Evolutionary conservation across 2,888 invertebrate species (phyloP).

Genomic region (Eupithecia abbreviata): DNA sequence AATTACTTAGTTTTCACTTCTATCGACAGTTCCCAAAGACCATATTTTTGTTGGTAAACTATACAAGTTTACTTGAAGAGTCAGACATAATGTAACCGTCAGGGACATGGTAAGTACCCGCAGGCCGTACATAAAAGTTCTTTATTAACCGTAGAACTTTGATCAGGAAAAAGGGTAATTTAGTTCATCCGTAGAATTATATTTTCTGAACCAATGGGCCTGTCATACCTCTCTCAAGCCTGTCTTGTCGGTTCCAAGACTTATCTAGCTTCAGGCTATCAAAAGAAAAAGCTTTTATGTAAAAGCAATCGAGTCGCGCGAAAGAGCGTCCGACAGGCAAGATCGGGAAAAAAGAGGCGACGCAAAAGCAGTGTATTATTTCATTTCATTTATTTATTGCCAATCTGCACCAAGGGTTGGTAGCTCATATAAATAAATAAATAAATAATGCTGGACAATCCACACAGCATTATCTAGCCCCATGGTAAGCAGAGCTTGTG

Average conservation of each 20-base stretch:
- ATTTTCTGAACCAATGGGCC: slow-evolving; percentile 21
- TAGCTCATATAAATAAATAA: too few relatives aligned
- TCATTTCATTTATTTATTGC: too few relatives aligned
- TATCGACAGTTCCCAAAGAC: too few relatives aligned
- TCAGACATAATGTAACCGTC: not conserved
- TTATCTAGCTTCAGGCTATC: not conserved
- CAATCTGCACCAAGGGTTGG: too few relatives aligned
- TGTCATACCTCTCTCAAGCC: not conserved
- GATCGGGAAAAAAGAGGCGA: not conserved
- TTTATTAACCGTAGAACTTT: not conserved
- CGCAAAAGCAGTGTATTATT: not conserved
- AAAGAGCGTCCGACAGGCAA: not conserved
- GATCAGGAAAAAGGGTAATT: not conserved
- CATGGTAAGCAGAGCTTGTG: too few relatives aligned
- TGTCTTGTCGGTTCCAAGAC: slow-evolving; percentile 1
- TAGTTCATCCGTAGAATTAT: not conserved
- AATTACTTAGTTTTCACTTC: too few relatives aligned
- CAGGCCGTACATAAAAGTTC: too few relatives aligned
- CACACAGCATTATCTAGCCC: too few relatives aligned
- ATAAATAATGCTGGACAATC: too few relatives aligned
- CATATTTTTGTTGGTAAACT: not conserved
- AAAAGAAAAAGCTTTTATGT: not conserved
- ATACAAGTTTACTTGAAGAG: not conserved
- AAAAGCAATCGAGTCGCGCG: not conserved
- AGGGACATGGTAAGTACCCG: too few relatives aligned